Base-by-base conservation (phyloP, 1,140 invertebrate species). In the Bombus haemorrhoidalis region DNA sequence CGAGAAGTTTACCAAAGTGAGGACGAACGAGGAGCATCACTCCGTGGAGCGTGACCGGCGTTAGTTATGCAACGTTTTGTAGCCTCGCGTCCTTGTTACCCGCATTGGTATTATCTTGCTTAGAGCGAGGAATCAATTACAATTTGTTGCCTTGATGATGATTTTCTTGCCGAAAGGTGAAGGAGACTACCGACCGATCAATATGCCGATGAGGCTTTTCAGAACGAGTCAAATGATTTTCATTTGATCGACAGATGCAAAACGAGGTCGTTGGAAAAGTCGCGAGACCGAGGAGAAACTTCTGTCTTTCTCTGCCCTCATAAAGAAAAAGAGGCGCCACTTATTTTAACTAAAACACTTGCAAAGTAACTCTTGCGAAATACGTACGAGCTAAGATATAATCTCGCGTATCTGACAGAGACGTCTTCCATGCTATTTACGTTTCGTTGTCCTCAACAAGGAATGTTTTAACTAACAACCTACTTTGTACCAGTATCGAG, bases 1-100 rank as follows among this genome's bases (percentile, higher is more conserved):
- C 75, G 57, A 85, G 68, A 80, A 59, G 69, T 80, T 76, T 59
- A 76, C n/a, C 53, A 47, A 87, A 82, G 87, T 64, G 87, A 89
- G 82, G 83, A 85, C 79, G 53, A 86, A 72, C 84, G 78, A 80
- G 89, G 89, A 92, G 91, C 90, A 92, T 93, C 92, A 88, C 85
- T 91, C 91, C 87, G 86, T 91, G 91, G 93, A 95, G 94, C 94
- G 94, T 95, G 92, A 95, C 94, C 93, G 90, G 90, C 83, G 83
- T 93, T 93, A 91, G 93, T 95, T 95, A 95, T 95, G 94, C 94
- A 95, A 95, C 93, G 90, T 93, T 94, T 93, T 90, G 93, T 93
- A 93, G 91, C 91, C 83, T 89, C 89, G 90, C 86, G 93, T 91
- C 94, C 94, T 95, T 95, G 94, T 91, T 92, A 88, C 90, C 90